phyloP scores from a whole-genome alignment of 1,140 invertebrate genomes.

The Aporrectodea caliginosa region DNA sequence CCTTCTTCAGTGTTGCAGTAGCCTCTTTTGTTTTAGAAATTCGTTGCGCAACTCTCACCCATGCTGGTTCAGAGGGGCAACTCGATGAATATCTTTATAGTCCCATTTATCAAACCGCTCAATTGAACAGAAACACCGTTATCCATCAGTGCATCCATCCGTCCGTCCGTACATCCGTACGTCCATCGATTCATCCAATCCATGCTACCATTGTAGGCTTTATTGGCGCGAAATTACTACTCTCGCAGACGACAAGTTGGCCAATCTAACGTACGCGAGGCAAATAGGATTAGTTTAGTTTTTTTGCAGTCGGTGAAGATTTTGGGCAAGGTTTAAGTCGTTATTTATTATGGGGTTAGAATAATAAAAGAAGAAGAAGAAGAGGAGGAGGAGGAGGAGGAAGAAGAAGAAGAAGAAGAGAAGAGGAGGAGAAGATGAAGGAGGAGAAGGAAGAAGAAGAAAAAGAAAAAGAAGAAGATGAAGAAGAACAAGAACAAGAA shows the following conservation, averaged over 20 bases:
- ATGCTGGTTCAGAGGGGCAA: no score
- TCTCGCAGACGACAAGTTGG: conserved; percentile 48
- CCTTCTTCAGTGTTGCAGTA: no score
- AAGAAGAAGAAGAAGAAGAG: background rate
- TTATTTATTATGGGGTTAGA: background rate
- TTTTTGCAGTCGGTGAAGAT: background rate
- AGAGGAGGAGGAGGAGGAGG: background rate
- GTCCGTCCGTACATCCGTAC: no score
- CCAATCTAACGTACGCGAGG: conserved; percentile 35
- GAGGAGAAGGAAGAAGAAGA: background rate
- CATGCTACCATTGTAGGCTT: no score
- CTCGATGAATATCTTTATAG: no score
- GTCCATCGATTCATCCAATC: no score
- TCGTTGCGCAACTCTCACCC: no score
- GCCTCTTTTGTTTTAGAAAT: no score
- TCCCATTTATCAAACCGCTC: no score
- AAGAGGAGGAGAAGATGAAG: background rate
- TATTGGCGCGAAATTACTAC: no score
- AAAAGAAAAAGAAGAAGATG: background rate
- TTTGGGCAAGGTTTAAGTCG: background rate
- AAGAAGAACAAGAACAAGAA: background rate
- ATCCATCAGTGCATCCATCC: no score
- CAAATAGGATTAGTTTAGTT: background rate
- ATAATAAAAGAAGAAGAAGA: background rate
- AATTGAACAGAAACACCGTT: no score